phyloP scores from a whole-genome alignment of 1,140 invertebrate genomes.

The Archivesica marissinica region DNA sequence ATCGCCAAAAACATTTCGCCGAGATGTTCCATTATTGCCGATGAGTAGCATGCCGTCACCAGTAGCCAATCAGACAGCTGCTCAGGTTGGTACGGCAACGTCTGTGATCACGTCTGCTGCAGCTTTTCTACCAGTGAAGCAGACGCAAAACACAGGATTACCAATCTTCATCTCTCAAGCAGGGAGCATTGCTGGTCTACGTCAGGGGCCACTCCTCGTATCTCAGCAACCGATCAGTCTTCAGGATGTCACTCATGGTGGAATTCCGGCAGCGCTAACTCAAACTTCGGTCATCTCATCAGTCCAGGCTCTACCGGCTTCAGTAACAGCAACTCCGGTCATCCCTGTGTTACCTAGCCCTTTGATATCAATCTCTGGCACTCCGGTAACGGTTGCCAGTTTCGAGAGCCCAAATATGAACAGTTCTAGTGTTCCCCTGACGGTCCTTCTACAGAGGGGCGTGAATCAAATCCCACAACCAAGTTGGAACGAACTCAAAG shows the following conservation, averaged over 20 bases:
- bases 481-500: constrained; percentile 73
- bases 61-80: neutral
- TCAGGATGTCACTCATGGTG: neutral
- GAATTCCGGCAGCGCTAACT: constrained; percentile 2
- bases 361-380: constrained; percentile 50
- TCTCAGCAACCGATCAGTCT: neutral
- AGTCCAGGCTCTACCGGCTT: constrained; percentile 46
- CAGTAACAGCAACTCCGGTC: constrained; percentile 22
- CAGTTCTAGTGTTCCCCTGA: constrained; percentile 68
- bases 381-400: constrained; percentile 31
- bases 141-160: constrained; percentile 89
- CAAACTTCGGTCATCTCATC: constrained; percentile 12
- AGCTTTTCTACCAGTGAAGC: constrained; percentile 61
- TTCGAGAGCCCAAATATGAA: constrained; percentile 12
- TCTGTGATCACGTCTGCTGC: constrained; percentile 62
- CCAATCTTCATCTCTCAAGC: constrained; percentile 41
- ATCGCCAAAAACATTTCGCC: neutral
- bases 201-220: constrained; percentile 36
- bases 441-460: constrained; percentile 80
- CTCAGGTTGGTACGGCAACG: neutral
- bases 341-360: constrained; percentile 43
- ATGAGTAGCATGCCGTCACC: neutral
- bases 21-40: neutral
- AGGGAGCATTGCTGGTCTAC: neutral
- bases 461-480: constrained; percentile 63